Percentiles rank a stretch among this genome's conserved stretches.
Conservation (phyloP, 1,140 invertebrate genomes). For the Lasioglossum albipes region DNA sequence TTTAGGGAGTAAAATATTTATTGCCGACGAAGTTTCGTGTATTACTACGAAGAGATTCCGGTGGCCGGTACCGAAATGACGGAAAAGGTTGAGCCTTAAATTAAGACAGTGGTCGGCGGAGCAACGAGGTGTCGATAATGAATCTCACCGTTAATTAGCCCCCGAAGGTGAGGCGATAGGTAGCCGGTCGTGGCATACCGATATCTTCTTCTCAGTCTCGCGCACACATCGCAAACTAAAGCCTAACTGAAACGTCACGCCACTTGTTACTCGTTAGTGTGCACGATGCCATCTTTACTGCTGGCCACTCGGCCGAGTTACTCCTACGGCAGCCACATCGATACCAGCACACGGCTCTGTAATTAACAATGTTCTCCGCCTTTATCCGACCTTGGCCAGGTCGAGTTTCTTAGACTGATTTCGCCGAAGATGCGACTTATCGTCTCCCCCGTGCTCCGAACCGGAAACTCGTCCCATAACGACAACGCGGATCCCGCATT, state of each 20-base stretch:
- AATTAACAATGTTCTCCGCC: slow-evolving; percentile 72
- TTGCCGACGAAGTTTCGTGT: background rate
- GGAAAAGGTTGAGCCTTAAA: slow-evolving; percentile 60
- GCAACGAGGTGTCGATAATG: slow-evolving; percentile 76
- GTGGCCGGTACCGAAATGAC: background rate
- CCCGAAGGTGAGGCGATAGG: slow-evolving; percentile 70
- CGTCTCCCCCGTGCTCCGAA: background rate
- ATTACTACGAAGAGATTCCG: background rate
- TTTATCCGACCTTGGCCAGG: slow-evolving; percentile 37
- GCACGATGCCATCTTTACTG: slow-evolving; percentile 76
- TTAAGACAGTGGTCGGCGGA: slow-evolving; percentile 69
- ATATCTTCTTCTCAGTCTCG: slow-evolving; percentile 65
- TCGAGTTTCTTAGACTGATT: slow-evolving; percentile 45
- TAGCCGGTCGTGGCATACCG: slow-evolving; percentile 74
- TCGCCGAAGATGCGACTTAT: slow-evolving; percentile 36
- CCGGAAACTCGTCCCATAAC: background rate
- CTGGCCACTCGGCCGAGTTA: slow-evolving; percentile 66
- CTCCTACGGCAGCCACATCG: slow-evolving; percentile 67
- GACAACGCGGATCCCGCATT: too few relatives aligned
- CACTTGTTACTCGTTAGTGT: slow-evolving; percentile 79
- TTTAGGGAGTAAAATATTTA: too few relatives aligned
- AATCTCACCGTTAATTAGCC: slow-evolving; percentile 77
- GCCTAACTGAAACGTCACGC: slow-evolving; percentile 78
- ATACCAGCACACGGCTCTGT: slow-evolving; percentile 65
- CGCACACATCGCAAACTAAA: slow-evolving; percentile 65